Evolutionary conservation across 2,113 vertebrate genomes (phyloP).

Genomic region (Osmerus mordax): DNA sequence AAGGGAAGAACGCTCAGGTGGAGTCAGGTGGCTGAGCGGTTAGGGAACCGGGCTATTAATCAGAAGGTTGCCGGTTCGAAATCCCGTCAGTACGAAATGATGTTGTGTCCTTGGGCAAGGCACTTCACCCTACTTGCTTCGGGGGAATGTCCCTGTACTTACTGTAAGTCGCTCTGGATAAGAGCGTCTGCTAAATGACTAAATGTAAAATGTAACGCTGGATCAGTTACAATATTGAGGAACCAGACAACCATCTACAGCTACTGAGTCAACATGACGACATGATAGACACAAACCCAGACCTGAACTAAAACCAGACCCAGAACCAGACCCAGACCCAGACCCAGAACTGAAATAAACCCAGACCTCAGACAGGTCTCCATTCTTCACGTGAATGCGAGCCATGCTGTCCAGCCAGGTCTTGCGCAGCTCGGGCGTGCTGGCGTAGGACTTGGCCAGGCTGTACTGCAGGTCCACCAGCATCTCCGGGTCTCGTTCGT

Average conservation of each 20-base stretch:
- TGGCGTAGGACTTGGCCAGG: slow-evolving; percentile 95
- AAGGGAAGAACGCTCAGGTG: not conserved
- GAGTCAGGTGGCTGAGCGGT: too few relatives aligned
- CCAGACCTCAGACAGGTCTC: slow-evolving; percentile 91
- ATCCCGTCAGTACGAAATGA: too few relatives aligned
- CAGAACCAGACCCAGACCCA: not conserved
- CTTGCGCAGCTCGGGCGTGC: slow-evolving; percentile 95
- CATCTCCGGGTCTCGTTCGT: slow-evolving; percentile 97
- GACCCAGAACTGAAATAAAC: not conserved
- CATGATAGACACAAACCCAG: not conserved
- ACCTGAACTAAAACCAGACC: not conserved
- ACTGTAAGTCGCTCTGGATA: too few relatives aligned
- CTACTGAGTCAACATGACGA: too few relatives aligned
- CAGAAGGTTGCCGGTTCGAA: too few relatives aligned
- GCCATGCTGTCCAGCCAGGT: slow-evolving; percentile 99
- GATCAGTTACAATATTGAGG: not conserved
- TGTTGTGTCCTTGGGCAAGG: too few relatives aligned
- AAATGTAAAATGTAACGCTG: not conserved
- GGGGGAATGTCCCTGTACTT: too few relatives aligned
- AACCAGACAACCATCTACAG: not conserved
- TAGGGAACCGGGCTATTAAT: too few relatives aligned
- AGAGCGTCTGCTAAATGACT: too few relatives aligned
- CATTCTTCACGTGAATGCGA: slow-evolving; percentile 95
- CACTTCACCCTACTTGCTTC: too few relatives aligned
- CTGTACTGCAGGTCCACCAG: slow-evolving; percentile 98